phyloP scores from a whole-genome alignment of 2,797 vertebrate species.

The Coregonus suidteri region DNA sequence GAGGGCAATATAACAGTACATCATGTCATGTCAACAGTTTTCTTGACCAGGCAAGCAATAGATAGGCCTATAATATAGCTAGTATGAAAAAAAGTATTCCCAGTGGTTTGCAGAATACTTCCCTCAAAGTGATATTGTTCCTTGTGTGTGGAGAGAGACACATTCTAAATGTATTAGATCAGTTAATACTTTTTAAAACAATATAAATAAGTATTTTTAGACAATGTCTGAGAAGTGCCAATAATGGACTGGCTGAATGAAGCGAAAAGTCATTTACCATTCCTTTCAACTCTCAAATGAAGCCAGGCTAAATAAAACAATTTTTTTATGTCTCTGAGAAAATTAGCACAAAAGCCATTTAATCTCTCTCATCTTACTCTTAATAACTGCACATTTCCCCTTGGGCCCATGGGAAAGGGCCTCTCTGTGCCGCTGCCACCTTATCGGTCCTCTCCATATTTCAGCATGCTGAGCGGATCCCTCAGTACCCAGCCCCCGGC shows the following conservation, averaged over 20 bases:
- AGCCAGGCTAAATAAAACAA: conserved; percentile 72
- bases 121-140: not conserved
- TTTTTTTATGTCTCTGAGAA: conserved; percentile 82
- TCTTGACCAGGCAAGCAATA: not conserved
- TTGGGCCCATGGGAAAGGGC: conserved; percentile 91
- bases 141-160: not conserved
- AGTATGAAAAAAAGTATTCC: conserved; percentile 1
- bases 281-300: conserved; percentile 92
- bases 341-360: conserved; percentile 95
- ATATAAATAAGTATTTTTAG: conserved; percentile 48
- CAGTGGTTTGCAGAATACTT: not conserved
- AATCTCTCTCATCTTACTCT: conserved; percentile 99
- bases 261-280: conserved; percentile 86
- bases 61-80: not conserved
- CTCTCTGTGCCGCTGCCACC: conserved; percentile 88
- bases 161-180: not conserved
- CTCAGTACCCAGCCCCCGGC: conserved; percentile 84
- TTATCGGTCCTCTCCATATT: conserved; percentile 99
- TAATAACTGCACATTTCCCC: conserved; percentile 99
- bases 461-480: conserved; percentile 80
- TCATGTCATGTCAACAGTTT: not conserved
- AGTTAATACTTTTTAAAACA: conserved; percentile 44
- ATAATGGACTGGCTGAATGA: conserved; percentile 83
- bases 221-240: conserved; percentile 55
- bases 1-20: not conserved